Evolutionary conservation across 1,140 invertebrate genomes (phyloP).

Genomic region (Anoplolepis gracilipes): DNA sequence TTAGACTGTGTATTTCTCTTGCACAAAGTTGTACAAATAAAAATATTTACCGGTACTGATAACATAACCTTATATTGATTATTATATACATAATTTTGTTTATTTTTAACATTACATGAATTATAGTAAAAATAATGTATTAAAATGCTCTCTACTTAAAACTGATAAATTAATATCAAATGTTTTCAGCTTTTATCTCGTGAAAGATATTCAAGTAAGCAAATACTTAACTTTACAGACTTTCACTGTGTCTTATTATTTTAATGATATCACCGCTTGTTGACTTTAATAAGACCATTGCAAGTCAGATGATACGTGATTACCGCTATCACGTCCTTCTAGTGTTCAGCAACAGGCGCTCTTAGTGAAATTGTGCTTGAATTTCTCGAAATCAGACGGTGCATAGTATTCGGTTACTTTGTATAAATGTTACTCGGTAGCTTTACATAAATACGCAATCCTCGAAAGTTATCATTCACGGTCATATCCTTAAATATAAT

Average conservation of each 20-base stretch:
- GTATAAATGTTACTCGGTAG: too few species aligned
- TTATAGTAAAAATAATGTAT: too few species aligned
- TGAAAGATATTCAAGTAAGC: neutral
- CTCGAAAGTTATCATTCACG: conserved; percentile 3
- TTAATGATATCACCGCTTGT: conserved; percentile 12
- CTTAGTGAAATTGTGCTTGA: conserved; percentile 21
- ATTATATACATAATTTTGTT: neutral
- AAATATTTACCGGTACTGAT: neutral
- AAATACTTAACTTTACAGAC: neutral
- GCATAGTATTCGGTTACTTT: conserved; percentile 15
- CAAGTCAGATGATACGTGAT: conserved; percentile 3
- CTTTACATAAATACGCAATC: neutral
- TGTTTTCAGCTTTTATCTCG: neutral
- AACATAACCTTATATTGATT: too few species aligned
- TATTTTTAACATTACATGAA: too few species aligned
- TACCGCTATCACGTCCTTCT: conserved; percentile 1
- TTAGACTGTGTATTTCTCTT: too few species aligned
- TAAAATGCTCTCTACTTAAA: neutral
- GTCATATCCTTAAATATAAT: too few species aligned
- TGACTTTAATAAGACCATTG: conserved; percentile 6
- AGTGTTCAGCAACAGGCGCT: conserved; percentile 31
- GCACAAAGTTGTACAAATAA: neutral
- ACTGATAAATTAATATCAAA: neutral
- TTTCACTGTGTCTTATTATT: neutral
- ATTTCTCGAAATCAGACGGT: conserved; percentile 18